phyloP scores from a whole-genome alignment of 2,888 invertebrate species.

The Alloscopus bannaensis region DNA sequence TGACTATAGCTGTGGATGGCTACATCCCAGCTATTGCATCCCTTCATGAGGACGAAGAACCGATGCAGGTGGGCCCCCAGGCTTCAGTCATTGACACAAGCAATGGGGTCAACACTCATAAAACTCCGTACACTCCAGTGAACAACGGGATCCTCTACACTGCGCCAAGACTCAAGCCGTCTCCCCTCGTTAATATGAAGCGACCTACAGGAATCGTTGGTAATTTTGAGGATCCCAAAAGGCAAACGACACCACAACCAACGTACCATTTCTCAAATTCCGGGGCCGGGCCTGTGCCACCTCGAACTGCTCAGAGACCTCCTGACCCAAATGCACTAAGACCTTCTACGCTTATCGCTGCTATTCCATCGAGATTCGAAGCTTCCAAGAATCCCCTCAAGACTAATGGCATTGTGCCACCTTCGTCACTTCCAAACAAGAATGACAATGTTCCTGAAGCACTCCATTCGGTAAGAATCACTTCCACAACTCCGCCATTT shows the following conservation, averaged over 20 bases:
- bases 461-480: not conserved
- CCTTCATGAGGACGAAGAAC: slow-evolving; percentile 21
- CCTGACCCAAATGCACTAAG: slow-evolving; percentile 1
- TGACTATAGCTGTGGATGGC: not conserved
- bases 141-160: slow-evolving; percentile 32
- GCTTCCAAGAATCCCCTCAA: not conserved
- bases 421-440: slow-evolving; percentile 8
- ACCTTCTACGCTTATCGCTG: slow-evolving; percentile 14
- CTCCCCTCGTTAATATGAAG: slow-evolving; percentile 20
- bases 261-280: slow-evolving; percentile 22
- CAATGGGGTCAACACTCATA: slow-evolving; percentile 36
- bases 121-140: slow-evolving; percentile 26
- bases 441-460: not conserved
- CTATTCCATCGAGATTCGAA: slow-evolving; percentile 38
- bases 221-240: not conserved
- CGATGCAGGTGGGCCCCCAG: slow-evolving; percentile 36
- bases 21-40: slow-evolving; percentile 31
- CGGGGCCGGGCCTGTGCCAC: not conserved
- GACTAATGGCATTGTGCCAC: slow-evolving; percentile 12
- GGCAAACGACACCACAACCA: slow-evolving; percentile 19
- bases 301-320: slow-evolving; percentile 3
- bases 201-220: slow-evolving; percentile 8
- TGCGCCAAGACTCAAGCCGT: slow-evolving; percentile 36
- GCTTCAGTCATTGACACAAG: not conserved
- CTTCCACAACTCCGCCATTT: too few relatives aligned